Base-by-base conservation (phyloP, 1,140 invertebrate genomes). In the Hydropsyche tenuis region DNA sequence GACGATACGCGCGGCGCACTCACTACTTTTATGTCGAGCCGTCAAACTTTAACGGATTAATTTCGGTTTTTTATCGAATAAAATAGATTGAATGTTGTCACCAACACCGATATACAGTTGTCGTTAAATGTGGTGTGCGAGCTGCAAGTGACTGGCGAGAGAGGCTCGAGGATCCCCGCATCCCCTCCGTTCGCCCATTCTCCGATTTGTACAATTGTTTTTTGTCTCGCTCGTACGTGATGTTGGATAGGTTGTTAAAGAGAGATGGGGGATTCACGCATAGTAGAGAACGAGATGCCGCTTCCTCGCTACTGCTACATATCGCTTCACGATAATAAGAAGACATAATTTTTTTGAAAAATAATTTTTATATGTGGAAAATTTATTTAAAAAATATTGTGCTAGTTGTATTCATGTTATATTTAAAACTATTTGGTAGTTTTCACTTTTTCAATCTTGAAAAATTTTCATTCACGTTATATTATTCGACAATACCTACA, bases 51-150 rank as follows among this genome's bases (percentile, higher is more conserved):
- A 27, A 6, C 22, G 23, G 23, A 25, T 60, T 25, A 20, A 60
- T n/a, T 14, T 51, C 14, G 14, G 4, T 30, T 65, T 65, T 65
- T 65, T n/a, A 65, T 43, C 30, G n/a, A 18, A 65, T 43, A 43
- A 7, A 42, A 43, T 45, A 42, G 37, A 65, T 43, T 45, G 63
- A 43, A 65, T 65, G 37, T 18, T 45, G 37, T 43, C 63, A 65
- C 63, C 63, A 43, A 70, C 48, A 70, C 68, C 27, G 68, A 70
- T 70, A 48, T 48, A 56, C 68, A 70, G 68, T 56, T 70, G 68
- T 70, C 68, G 68, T 70, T 70, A 70, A 70, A 70, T 70, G 68
- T 60, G 68, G 68, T 30, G 42, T 70, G 43, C 68, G 68, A 70
- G 68, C 68, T 56, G 68, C 68, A 70, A 70, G 68, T 70, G 68